Conservation (phyloP, 2,888 invertebrate species). For the Leptinotarsa juncta region DNA sequence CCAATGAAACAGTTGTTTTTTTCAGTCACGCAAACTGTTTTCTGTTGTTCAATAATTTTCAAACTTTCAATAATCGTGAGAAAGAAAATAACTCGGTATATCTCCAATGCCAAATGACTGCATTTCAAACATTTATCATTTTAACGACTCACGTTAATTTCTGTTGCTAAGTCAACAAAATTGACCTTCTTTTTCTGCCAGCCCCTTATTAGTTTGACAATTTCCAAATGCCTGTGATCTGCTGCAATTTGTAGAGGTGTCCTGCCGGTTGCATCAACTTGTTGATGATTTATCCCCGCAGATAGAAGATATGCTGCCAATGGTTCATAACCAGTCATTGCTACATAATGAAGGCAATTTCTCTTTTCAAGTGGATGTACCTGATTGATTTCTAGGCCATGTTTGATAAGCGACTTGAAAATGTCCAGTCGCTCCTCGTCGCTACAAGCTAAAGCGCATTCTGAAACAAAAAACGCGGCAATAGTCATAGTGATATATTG, state of each 20-base stretch:
- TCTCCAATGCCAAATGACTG: too few species aligned
- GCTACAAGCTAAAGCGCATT: slow-evolving; percentile 45
- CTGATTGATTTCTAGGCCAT: slow-evolving; percentile 46
- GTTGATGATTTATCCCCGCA: slow-evolving; percentile 28
- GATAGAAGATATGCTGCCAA: slow-evolving; percentile 46
- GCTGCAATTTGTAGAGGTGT: slow-evolving; percentile 48
- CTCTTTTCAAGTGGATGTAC: slow-evolving; percentile 44
- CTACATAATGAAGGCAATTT: slow-evolving; percentile 50
- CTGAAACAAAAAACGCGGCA: slow-evolving; percentile 39
- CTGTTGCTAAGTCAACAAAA: neutral
- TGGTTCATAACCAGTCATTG: slow-evolving; percentile 48
- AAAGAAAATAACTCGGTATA: too few species aligned
- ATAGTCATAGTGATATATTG: slow-evolving; percentile 4
- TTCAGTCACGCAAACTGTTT: too few species aligned
- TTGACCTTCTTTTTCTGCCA: slow-evolving; percentile 10
- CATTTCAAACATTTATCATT: too few species aligned
- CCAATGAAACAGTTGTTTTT: too few species aligned
- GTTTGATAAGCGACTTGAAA: slow-evolving; percentile 41
- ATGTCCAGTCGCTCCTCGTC: slow-evolving; percentile 33
- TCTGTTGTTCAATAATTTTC: too few species aligned
- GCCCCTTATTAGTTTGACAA: neutral
- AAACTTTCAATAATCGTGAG: too few species aligned
- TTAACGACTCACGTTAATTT: too few species aligned
- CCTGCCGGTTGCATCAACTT: slow-evolving; percentile 39
- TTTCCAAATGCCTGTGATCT: slow-evolving; percentile 35